Evolutionary conservation across 2,888 invertebrate species (phyloP).

Genomic region (Cinara cedri): DNA sequence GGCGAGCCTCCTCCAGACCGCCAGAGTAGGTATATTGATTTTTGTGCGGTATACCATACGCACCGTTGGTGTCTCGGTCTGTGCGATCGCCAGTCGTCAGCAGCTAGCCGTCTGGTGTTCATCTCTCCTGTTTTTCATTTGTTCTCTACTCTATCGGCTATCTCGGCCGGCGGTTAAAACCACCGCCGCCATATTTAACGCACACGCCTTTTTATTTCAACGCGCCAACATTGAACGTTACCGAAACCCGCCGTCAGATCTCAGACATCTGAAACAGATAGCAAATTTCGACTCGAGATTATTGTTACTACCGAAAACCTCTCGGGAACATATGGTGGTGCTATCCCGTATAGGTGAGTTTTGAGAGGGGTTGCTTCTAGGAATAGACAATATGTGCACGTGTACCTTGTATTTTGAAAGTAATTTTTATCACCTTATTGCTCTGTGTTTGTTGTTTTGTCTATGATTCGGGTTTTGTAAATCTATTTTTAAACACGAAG

Average conservation of each 20-base stretch:
- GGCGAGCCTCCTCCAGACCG: slow-evolving; percentile 33
- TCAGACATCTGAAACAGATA: slow-evolving; percentile 8
- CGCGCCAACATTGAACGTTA: too few relatives aligned
- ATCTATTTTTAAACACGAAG: background rate
- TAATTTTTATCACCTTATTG: background rate
- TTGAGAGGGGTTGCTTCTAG: background rate
- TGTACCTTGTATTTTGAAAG: background rate
- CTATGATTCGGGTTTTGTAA: background rate
- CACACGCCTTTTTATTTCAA: too few relatives aligned
- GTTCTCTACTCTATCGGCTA: background rate
- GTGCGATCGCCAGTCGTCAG: background rate
- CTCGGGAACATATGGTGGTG: slow-evolving; percentile 55
- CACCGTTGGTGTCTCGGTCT: background rate
- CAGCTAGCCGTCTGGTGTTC: background rate
- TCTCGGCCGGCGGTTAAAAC: too few relatives aligned
- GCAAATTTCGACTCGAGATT: background rate
- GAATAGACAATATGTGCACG: too few relatives aligned
- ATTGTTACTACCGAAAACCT: slow-evolving; percentile 46
- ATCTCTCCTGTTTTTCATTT: background rate
- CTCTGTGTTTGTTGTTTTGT: background rate
- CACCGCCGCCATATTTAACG: too few relatives aligned
- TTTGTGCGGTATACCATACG: background rate
- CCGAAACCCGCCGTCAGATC: slow-evolving; percentile 7
- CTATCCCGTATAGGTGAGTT: slow-evolving; percentile 52
- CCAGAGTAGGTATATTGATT: slow-evolving; percentile 44